Conservation (phyloP, 2,797 vertebrate genomes). For the Lithobates pipiens region DNA sequence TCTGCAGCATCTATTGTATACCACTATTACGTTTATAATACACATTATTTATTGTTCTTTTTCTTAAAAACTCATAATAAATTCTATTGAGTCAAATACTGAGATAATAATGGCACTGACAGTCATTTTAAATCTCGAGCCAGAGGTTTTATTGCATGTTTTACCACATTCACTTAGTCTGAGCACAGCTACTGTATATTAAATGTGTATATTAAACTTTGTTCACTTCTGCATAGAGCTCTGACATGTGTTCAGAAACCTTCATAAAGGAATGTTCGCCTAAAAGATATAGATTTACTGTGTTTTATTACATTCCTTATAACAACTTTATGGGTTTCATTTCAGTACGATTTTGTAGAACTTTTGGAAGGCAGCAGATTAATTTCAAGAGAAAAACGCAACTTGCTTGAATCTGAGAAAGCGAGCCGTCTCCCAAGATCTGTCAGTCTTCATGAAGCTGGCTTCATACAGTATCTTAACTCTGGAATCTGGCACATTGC, state of each 20-base stretch:
- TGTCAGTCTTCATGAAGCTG: slow-evolving; percentile 90
- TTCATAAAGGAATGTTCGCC: background rate
- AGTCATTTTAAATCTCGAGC: background rate
- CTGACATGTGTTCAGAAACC: background rate
- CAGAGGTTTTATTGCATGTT: background rate
- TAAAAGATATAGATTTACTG: background rate
- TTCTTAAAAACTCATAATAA: background rate
- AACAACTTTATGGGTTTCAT: slow-evolving; percentile 22
- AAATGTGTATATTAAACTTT: background rate
- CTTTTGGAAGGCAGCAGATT: slow-evolving; percentile 94
- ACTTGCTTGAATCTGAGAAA: slow-evolving; percentile 79
- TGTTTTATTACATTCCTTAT: background rate
- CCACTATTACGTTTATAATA: background rate
- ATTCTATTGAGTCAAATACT: background rate
- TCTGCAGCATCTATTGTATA: no score
- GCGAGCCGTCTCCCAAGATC: slow-evolving; percentile 81
- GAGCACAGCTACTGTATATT: background rate
- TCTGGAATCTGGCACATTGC: slow-evolving; percentile 97
- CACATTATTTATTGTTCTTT: background rate
- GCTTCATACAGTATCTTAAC: slow-evolving; percentile 97
- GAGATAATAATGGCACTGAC: background rate
- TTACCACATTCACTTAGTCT: background rate
- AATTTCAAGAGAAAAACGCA: slow-evolving; percentile 89
- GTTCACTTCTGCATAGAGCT: background rate
- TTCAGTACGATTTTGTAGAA: slow-evolving; percentile 97